Evolutionary conservation across 2,797 vertebrate genomes (phyloP).

Genomic region (Oceanodroma leucorhoa): DNA sequence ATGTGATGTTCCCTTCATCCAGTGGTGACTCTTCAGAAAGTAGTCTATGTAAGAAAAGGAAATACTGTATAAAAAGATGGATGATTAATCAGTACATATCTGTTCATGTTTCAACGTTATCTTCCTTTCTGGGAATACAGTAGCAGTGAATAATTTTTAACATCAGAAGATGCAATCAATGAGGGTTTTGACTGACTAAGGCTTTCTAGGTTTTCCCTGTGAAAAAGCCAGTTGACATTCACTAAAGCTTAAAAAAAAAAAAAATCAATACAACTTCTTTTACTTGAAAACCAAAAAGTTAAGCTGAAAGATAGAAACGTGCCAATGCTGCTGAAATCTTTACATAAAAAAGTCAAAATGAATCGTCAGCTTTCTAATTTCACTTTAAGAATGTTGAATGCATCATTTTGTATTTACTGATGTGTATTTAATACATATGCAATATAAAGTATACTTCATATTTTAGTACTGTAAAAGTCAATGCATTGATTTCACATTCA

Average conservation of each 20-base stretch:
- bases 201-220: constrained; percentile 29
- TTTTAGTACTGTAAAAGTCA: not conserved
- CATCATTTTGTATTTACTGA: not conserved
- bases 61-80: not conserved
- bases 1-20: not conserved
- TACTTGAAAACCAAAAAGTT: not conserved
- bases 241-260: not conserved
- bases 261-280: not conserved
- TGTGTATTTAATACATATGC: not conserved
- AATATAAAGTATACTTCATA: not conserved
- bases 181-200: constrained; percentile 51
- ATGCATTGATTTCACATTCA: not conserved
- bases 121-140: constrained; percentile 8
- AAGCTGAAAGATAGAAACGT: constrained; percentile 16
- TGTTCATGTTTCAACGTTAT: not conserved
- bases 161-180: constrained; percentile 50
- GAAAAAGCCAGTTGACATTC: constrained; percentile 30
- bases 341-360: not conserved
- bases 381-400: not conserved
- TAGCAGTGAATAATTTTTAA: constrained; percentile 31
- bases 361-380: not conserved
- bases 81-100: not conserved
- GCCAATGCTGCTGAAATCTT: not conserved
- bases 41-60: not conserved
- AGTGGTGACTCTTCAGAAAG: not conserved